Base-by-base conservation (phyloP, 2,888 invertebrate species). In the Papilio protenor region DNA sequence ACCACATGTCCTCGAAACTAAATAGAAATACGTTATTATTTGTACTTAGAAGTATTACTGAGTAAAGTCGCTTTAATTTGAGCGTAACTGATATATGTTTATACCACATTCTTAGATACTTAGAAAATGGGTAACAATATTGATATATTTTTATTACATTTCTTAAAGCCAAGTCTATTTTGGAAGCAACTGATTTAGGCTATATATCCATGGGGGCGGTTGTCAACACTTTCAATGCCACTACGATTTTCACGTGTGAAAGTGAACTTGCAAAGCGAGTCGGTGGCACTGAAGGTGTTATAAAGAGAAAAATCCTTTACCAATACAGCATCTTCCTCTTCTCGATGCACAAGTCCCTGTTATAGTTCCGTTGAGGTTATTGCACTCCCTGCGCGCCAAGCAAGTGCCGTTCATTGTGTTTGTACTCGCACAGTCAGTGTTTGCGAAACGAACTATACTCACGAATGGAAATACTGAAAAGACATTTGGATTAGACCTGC, bases 301-400 rank as follows among this genome's bases (percentile, higher is more conserved):
- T 18, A 27, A 16, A 55, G 55, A 72, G 10, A 14, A 40, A 21
- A 52, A 33, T 52, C 81, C 94, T 96, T 96, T 94, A 98, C 98
- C 96, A 79, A 98, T 96, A 87, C 98, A 98, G 87, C 98, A 98
- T 77, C 97, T 96, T 4, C 98, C 98, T 84, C 97, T 96, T 77
- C 95, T 95, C 33, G 96, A 95, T 5, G 97, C 97, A 87, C 98
- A 98, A 16, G 91, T 91, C 16, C 97, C 98, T 0, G 97, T 96
- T 61, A 96, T 92, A 11, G 96, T 96, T 0, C 98, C 98, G 77
- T 96, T 96, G 45, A 96, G 95, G 84, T 96, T 96, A 75, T 92
- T 88, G 87, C 98, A 98, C 88, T 98, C 97, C 12, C 96, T 94
- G 71, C 96, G 95, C n/a, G 97, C 96, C 80, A 97, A 96, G 85